phyloP scores from a whole-genome alignment of 2,888 invertebrate species.

The Leptinotarsa tumamoca region DNA sequence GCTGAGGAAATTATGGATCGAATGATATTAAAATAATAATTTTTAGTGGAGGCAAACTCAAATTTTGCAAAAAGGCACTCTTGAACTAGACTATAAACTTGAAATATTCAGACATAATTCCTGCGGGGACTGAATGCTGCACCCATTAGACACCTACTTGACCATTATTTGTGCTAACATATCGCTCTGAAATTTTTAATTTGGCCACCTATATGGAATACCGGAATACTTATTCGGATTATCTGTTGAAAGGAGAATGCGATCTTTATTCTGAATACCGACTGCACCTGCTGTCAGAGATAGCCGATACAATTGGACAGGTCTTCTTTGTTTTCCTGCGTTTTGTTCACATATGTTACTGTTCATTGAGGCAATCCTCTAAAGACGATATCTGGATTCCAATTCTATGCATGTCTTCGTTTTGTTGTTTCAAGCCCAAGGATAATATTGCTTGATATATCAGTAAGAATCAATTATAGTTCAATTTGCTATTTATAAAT shows the following conservation, averaged over 20 bases:
- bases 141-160: slow-evolving; percentile 43
- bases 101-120: slow-evolving; percentile 33
- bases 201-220: slow-evolving; percentile 33
- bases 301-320: slow-evolving; percentile 11
- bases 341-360: slow-evolving; percentile 19
- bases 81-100: too few species aligned
- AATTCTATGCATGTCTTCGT: too few species aligned
- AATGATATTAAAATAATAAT: too few species aligned
- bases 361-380: slow-evolving; percentile 1
- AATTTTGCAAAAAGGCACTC: too few species aligned
- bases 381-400: not conserved
- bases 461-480: too few species aligned
- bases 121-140: slow-evolving; percentile 34
- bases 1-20: too few species aligned
- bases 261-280: slow-evolving; percentile 32
- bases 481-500: too few species aligned
- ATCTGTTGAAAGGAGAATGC: slow-evolving; percentile 33
- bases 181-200: slow-evolving; percentile 31
- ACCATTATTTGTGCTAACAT: slow-evolving; percentile 39
- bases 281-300: slow-evolving; percentile 36
- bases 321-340: slow-evolving; percentile 1
- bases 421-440: not conserved
- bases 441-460: not conserved
- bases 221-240: slow-evolving; percentile 29
- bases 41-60: too few species aligned